Base-by-base conservation (phyloP, 2,888 invertebrate genomes). In the Dynastes grantii region DNA sequence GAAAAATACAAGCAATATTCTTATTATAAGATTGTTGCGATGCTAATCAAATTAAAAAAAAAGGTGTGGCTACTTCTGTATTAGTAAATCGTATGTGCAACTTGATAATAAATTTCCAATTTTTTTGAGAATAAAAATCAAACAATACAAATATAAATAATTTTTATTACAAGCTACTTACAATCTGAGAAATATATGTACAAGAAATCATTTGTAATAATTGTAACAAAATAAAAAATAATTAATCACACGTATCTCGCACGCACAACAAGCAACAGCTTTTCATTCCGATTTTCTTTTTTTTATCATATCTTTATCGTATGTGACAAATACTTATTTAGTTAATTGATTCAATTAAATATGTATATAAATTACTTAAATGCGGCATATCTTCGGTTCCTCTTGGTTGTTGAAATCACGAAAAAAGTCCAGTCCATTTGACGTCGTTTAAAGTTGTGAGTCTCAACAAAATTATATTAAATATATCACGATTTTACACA, bases 401-500 rank as follows among this genome's bases (percentile, higher is more conserved):
- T 22, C 8, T 22, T n/a, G 40, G 45, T 45, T 8, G 55, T 58
- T 58, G 4, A 22, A 16, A 58, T 22, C 55, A 8, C 22, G 22
- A 27, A 58, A 58, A 16, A 22, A 16, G 6, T 71, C 16, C 6
- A 32, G 5, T 37, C 5, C 32, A 37, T 37, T 37, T 37, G 1
- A 37, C 32, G 32, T 37, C 32, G 5, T 22, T 53, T 53, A 32
- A 32, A 65, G 40, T 55, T 55, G 53, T 29, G 40, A 22, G 45
- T 45, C 45, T 49, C 5, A 51, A 68, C 49, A 27, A 81, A 81
- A 79, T 45, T 45, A 81, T 78, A 32, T 32, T 32, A 81, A 80
- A 79, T 78, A 81, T 76, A 79, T 79, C 79, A 79, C 76, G 78
- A 63, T 65, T 73, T 53, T 49, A 55, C 67, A 67, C 40, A 68